phyloP scores from a whole-genome alignment of 1,140 invertebrate genomes.

The Trachymyrmex cornetzi region DNA sequence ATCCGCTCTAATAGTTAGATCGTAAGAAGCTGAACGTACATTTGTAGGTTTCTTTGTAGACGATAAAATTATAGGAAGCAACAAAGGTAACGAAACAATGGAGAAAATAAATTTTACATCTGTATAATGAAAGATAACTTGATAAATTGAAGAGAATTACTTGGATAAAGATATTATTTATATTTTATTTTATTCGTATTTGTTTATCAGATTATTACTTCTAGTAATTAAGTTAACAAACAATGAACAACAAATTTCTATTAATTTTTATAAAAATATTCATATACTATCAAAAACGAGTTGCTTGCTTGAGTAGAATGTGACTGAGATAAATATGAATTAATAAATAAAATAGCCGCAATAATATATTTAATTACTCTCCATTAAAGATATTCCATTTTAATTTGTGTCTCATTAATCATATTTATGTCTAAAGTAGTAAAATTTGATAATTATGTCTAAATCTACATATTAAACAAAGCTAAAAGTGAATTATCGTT shows the following conservation, averaged over 20 bases:
- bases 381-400: not conserved
- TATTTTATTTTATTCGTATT: not conserved
- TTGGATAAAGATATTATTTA: not conserved
- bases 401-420: not conserved
- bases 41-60: not conserved
- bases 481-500: not conserved
- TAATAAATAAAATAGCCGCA: no score
- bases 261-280: not conserved
- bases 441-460: not conserved
- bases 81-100: constrained; percentile 4
- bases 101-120: constrained; percentile 14
- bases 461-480: not conserved
- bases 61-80: not conserved
- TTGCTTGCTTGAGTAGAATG: not conserved
- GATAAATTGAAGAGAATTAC: not conserved
- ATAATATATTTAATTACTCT: not conserved
- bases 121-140: not conserved
- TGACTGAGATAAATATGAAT: not conserved
- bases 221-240: not conserved
- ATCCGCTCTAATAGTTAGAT: constrained; percentile 33
- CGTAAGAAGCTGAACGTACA: constrained; percentile 29
- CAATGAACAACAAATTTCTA: not conserved
- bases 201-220: not conserved
- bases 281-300: not conserved
- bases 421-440: not conserved